A percentile compares a stretch with the other conserved stretches of the same genome.
Evolutionary conservation across 1,140 invertebrate genomes (phyloP).

Genomic region (Meloidogyne hapla): DNA sequence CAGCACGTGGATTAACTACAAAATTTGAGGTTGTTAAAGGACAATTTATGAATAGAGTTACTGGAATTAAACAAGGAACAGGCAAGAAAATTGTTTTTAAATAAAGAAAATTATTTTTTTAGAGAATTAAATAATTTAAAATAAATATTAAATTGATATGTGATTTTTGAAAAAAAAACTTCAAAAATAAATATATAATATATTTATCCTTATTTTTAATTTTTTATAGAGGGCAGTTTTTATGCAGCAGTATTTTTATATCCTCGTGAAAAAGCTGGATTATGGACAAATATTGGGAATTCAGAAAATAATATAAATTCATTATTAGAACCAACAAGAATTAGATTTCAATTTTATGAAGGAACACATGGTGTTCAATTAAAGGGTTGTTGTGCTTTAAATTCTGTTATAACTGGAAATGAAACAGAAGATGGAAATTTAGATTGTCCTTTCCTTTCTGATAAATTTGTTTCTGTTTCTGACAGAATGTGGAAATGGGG

Average conservation of each 20-base stretch:
- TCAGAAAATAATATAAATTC: slow-evolving; percentile 24
- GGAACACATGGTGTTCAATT: slow-evolving; percentile 63
- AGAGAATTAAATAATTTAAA: not conserved
- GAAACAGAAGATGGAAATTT: slow-evolving; percentile 21
- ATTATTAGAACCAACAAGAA: slow-evolving; percentile 39
- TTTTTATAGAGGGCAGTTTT: slow-evolving; percentile 56
- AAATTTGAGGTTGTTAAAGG: slow-evolving; percentile 61
- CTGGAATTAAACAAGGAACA: slow-evolving; percentile 57
- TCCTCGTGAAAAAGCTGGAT: slow-evolving; percentile 60
- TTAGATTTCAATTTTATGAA: slow-evolving; percentile 63
- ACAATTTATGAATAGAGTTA: slow-evolving; percentile 64
- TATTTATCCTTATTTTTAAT: not conserved
- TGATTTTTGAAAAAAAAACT: too few species aligned
- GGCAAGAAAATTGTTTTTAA: slow-evolving; percentile 41
- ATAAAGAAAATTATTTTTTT: not conserved
- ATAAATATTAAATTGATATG: slow-evolving; percentile 5
- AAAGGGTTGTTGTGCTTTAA: slow-evolving; percentile 47
- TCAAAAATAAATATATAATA: too few species aligned
- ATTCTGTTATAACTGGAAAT: slow-evolving; percentile 31
- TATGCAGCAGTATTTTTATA: slow-evolving; percentile 63
- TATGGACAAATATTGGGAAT: slow-evolving; percentile 47
- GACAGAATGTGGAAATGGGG: slow-evolving; percentile 61
- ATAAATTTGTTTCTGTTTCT: slow-evolving; percentile 61
- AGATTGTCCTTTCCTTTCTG: slow-evolving; percentile 58
- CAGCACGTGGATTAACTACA: slow-evolving; percentile 57